phyloP scores from a whole-genome alignment of 2,797 vertebrate species.

The Sphaeramia orbicularis region DNA sequence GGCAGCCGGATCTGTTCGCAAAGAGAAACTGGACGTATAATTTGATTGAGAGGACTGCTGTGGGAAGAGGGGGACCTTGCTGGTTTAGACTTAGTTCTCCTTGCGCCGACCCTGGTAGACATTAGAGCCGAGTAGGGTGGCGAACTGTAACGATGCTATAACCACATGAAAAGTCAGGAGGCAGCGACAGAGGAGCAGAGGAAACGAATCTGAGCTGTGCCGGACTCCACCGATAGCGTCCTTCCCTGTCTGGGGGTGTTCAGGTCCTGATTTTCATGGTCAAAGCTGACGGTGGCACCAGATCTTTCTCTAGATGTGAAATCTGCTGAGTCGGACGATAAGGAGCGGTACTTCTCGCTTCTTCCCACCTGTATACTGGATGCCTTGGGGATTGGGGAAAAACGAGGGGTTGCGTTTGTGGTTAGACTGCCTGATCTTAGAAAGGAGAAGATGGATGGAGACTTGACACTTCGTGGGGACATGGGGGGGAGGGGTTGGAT shows the following conservation, averaged over 20 bases:
- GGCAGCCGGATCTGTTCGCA: conserved; percentile 17
- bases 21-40: conserved; percentile 18
- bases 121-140: conserved; percentile 83
- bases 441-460: conserved; percentile 76
- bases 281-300: conserved; percentile 45
- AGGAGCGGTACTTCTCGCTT: conserved; percentile 59
- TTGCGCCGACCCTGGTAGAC: conserved; percentile 69
- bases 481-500: conserved; percentile 30
- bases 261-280: conserved; percentile 41
- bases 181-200: conserved; percentile 65
- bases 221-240: conserved; percentile 60
- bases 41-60: conserved; percentile 29
- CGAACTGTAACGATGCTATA: conserved; percentile 75
- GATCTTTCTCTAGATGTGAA: conserved; percentile 29
- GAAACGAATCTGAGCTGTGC: conserved; percentile 23
- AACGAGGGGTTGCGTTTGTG: conserved; percentile 31
- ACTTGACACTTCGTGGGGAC: conserved; percentile 33
- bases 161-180: conserved; percentile 70
- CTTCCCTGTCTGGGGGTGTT: conserved; percentile 48
- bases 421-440: conserved; percentile 65
- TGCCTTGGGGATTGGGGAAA: conserved; percentile 34
- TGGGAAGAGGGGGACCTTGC: conserved; percentile 49
- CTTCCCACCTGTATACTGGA: conserved; percentile 46
- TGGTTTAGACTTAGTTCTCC: conserved; percentile 54
- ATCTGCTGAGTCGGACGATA: conserved; percentile 64